Conservation (phyloP, 1,140 invertebrate species). For the Himalopsyche phryganea region DNA sequence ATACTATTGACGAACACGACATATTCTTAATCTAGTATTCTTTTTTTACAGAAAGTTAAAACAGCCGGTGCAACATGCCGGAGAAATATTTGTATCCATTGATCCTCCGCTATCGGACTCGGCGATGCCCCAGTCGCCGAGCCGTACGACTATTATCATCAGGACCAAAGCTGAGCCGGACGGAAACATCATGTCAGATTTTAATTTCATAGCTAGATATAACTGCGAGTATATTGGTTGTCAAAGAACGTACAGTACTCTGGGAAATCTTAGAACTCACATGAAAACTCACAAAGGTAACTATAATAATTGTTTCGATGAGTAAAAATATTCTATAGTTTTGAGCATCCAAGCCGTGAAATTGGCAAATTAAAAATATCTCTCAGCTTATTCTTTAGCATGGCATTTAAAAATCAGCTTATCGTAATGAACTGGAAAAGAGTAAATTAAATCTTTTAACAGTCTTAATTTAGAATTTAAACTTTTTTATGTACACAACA, state of each 20-base stretch:
- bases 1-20: too few relatives aligned
- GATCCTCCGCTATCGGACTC: constrained; percentile 20
- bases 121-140: constrained; percentile 13
- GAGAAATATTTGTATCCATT: constrained; percentile 25
- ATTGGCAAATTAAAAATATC: too few relatives aligned
- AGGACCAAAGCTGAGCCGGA: constrained; percentile 24
- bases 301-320: too few relatives aligned
- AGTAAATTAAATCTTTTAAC: too few relatives aligned
- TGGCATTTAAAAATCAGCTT: too few relatives aligned
- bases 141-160: constrained; percentile 24
- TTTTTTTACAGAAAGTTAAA: constrained; percentile 5
- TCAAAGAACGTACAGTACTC: constrained; percentile 85
- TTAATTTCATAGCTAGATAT: constrained; percentile 52
- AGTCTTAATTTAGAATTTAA: too few relatives aligned
- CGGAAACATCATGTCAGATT: background rate
- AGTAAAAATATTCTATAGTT: too few relatives aligned
- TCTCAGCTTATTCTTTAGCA: too few relatives aligned
- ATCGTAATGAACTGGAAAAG: too few relatives aligned
- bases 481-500: too few relatives aligned
- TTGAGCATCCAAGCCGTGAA: too few relatives aligned
- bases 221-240: constrained; percentile 89
- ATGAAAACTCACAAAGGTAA: constrained; percentile 94
- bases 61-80: constrained; percentile 10
- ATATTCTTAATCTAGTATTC: too few relatives aligned
- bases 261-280: constrained; percentile 91